Conservation (phyloP, 1,140 invertebrate genomes). For the Zaprionus tsacasi region DNA sequence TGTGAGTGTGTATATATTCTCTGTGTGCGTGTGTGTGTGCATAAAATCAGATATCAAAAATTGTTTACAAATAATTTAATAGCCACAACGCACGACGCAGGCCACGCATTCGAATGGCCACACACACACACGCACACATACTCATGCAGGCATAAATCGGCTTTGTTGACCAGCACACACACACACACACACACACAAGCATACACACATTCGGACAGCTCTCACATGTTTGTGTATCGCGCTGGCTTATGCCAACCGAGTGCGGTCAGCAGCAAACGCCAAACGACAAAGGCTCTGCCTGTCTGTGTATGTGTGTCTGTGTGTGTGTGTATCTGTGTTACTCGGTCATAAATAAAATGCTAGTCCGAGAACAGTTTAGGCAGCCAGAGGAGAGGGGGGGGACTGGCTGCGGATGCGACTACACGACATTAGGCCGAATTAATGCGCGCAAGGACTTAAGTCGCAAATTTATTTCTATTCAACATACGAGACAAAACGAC, state of each 20-base stretch:
- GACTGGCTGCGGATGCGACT: slow-evolving; percentile 66
- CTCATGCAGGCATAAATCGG: slow-evolving; percentile 48
- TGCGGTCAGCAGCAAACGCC: slow-evolving; percentile 43
- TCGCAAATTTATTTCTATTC: slow-evolving; percentile 82
- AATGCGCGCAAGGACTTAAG: slow-evolving; percentile 81
- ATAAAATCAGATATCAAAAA: slow-evolving; percentile 83
- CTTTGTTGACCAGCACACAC: slow-evolving; percentile 51
- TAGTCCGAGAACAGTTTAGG: slow-evolving; percentile 73
- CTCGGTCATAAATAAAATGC: slow-evolving; percentile 77
- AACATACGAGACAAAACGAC: slow-evolving; percentile 81
- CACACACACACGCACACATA: slow-evolving; percentile 32
- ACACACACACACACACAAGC: slow-evolving; percentile 38
- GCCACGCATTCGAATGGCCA: slow-evolving; percentile 59
- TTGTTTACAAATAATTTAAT: slow-evolving; percentile 83
- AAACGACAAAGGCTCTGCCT: slow-evolving; percentile 37
- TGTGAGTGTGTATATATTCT: slow-evolving; percentile 2
- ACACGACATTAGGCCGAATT: slow-evolving; percentile 82
- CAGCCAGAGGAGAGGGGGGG: not conserved
- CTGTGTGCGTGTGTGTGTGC: slow-evolving; percentile 50
- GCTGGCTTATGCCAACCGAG: slow-evolving; percentile 49
- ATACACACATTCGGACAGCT: slow-evolving; percentile 15
- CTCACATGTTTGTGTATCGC: slow-evolving; percentile 43
- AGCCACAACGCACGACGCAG: slow-evolving; percentile 73
- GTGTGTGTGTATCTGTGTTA: slow-evolving; percentile 23
- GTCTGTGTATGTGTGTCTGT: slow-evolving; percentile 20